These are phyloP conservation scores for Sinonovacula constricta DNA, from an alignment of 1,140 invertebrate species.

Conservation along the genomic window DNA sequence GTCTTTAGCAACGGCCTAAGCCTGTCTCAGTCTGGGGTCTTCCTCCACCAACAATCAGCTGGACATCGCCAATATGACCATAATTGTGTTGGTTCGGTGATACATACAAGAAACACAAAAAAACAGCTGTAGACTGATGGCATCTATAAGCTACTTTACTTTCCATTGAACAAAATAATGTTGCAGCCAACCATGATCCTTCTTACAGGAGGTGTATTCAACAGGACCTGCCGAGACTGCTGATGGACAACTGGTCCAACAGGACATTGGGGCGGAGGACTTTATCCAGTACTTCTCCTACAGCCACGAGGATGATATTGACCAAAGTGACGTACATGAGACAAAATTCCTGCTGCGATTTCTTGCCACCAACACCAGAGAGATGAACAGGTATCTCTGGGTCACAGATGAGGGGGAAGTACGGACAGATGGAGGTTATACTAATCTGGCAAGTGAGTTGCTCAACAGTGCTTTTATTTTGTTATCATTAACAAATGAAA, in stretches of 20 bases:
- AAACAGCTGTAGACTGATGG: too few species aligned
- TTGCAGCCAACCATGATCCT: too few species aligned
- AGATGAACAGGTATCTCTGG: conserved; percentile 32
- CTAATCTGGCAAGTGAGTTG: conserved; percentile 41
- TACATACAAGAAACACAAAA: too few species aligned
- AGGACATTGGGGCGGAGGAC: conserved; percentile 4
- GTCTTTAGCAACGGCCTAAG: too few species aligned
- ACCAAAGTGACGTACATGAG: conserved; percentile 40
- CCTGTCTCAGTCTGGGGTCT: too few species aligned
- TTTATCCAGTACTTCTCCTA: conserved; percentile 18
- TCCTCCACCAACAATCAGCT: too few species aligned
- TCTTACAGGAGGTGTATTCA: conserved; percentile 26
- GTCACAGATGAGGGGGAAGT: conserved; percentile 40
- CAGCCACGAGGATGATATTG: conserved; percentile 13
- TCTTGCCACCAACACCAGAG: conserved; percentile 31
- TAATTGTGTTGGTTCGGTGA: too few species aligned
- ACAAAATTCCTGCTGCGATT: conserved; percentile 45
- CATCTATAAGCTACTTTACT: too few species aligned
- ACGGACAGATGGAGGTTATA: conserved; percentile 40
- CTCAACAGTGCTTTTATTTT: too few species aligned
- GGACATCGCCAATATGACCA: too few species aligned
- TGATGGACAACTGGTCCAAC: conserved; percentile 12
- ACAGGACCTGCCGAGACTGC: conserved; percentile 22
- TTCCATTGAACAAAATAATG: too few species aligned
- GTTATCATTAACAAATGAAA: too few species aligned